A percentile compares a stretch with the other conserved stretches of the same genome.
phyloP scores from a whole-genome alignment of 2,113 vertebrate species.

The Mustela nigripes region DNA sequence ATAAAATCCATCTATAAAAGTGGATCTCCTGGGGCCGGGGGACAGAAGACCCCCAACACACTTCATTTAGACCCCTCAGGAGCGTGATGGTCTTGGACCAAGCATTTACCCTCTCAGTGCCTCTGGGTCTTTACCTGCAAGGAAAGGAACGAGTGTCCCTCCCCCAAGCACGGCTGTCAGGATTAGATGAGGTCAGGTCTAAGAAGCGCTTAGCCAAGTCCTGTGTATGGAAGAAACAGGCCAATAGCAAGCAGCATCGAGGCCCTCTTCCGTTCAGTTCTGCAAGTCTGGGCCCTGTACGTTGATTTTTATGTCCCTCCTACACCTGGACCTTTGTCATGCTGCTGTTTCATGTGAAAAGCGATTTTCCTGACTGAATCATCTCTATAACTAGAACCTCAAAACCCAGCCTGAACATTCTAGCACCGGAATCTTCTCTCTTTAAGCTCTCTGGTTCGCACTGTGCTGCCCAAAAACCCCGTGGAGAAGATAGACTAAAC shows the following conservation, averaged over 20 bases:
- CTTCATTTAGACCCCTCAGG: not conserved
- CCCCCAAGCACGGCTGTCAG: fast-evolving
- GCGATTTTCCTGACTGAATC: not conserved
- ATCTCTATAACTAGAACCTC: not conserved
- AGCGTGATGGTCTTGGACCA: not conserved
- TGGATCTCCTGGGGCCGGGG: not conserved
- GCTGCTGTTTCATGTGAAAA: not conserved
- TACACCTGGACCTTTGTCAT: fast-evolving
- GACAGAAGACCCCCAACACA: too few relatives aligned
- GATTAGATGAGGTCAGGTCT: fast-evolving
- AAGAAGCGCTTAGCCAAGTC: not conserved
- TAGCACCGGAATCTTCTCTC: not conserved
- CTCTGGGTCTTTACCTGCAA: not conserved
- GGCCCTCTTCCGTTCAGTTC: not conserved
- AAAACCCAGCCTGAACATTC: not conserved
- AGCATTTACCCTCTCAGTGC: not conserved
- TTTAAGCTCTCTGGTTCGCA: not conserved
- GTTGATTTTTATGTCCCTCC: fast-evolving
- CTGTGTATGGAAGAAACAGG: fast-evolving
- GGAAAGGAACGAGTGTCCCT: fast-evolving
- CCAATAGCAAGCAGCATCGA: fast-evolving
- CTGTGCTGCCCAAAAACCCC: not conserved
- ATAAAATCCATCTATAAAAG: not conserved
- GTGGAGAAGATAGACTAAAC: not conserved
- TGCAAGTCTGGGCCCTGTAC: not conserved